A percentile compares a stretch with the other conserved stretches of the same genome.
Conservation (phyloP, 1,140 invertebrate genomes). For the Saccostrea glomerata region DNA sequence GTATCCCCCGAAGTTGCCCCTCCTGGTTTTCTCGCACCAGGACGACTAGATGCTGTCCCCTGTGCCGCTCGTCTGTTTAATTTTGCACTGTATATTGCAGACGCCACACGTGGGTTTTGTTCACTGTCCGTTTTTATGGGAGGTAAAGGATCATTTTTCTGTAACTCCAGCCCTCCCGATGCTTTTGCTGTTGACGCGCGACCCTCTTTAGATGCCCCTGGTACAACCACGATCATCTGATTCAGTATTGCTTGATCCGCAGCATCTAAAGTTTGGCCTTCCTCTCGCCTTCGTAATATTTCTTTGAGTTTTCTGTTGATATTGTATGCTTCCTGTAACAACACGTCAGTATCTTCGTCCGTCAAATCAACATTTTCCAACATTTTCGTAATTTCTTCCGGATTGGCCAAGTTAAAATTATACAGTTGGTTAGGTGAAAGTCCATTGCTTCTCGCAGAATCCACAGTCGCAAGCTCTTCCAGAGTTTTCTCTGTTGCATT, state of each 20-base stretch:
- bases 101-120: neutral
- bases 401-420: slow-evolving; percentile 61
- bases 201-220: slow-evolving; percentile 41
- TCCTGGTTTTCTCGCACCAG: neutral
- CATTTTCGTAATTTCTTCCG: slow-evolving; percentile 63
- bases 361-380: slow-evolving; percentile 67
- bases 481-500: slow-evolving; percentile 38
- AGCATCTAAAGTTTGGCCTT: slow-evolving; percentile 37
- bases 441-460: slow-evolving; percentile 29
- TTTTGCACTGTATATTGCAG: slow-evolving; percentile 55
- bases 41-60: slow-evolving; percentile 24
- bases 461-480: neutral
- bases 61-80: slow-evolving; percentile 31
- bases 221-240: slow-evolving; percentile 44
- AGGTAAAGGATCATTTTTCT: slow-evolving; percentile 47
- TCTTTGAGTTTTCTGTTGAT: slow-evolving; percentile 69
- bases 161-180: neutral
- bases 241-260: slow-evolving; percentile 46
- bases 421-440: slow-evolving; percentile 50
- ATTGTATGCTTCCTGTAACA: slow-evolving; percentile 69
- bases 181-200: slow-evolving; percentile 35
- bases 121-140: slow-evolving; percentile 50
- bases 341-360: slow-evolving; percentile 69
- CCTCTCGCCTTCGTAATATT: slow-evolving; percentile 64
- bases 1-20: neutral